phyloP scores from a whole-genome alignment of 2,888 invertebrate species.

The Rambutsinella grinnellia region DNA sequence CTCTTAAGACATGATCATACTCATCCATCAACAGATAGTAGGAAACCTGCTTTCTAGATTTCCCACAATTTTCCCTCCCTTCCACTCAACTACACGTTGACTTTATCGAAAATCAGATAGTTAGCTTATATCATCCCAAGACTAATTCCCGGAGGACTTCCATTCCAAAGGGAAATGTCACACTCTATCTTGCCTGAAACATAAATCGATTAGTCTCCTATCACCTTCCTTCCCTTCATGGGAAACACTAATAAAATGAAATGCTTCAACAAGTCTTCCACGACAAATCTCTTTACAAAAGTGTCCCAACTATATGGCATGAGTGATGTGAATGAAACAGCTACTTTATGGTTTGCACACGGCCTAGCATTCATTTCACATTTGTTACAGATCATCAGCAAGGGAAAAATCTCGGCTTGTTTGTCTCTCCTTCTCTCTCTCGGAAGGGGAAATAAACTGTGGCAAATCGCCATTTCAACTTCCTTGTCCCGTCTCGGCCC shows the following conservation, averaged over 20 bases:
- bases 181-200: conserved; percentile 60
- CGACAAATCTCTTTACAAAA: not conserved
- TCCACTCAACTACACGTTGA: no score
- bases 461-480: conserved; percentile 35
- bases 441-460: conserved; percentile 26
- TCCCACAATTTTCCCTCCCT: no score
- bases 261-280: conserved; percentile 53
- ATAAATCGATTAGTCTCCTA: conserved; percentile 63
- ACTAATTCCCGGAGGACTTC: no score
- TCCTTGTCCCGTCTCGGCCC: not conserved
- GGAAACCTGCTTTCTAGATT: no score
- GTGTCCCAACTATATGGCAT: no score
- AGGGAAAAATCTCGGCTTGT: no score
- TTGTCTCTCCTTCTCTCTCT: not conserved
- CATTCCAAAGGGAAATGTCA: conserved; percentile 63
- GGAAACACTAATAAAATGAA: conserved; percentile 34
- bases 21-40: no score
- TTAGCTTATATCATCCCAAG: no score
- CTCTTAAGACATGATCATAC: no score
- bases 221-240: conserved; percentile 31
- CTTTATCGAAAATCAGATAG: no score
- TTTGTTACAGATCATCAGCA: conserved; percentile 39
- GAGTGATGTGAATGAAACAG: no score
- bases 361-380: conserved; percentile 15
- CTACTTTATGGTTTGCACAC: conserved; percentile 30